Base-by-base conservation (phyloP, 2,113 vertebrate genomes). In the Progne subis region DNA sequence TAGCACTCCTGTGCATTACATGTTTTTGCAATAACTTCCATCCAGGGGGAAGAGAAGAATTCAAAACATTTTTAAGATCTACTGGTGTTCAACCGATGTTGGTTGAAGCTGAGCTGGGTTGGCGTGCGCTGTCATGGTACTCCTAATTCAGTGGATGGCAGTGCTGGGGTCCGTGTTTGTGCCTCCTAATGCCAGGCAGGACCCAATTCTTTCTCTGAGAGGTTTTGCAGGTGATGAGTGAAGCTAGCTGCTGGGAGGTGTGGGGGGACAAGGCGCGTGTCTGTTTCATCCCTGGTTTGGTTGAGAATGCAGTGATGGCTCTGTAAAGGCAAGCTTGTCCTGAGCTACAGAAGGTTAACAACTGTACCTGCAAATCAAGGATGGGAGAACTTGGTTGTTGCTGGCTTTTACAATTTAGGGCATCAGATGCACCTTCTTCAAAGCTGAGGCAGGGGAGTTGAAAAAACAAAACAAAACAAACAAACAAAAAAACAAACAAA, bases 231-330 rank as follows among this genome's bases (percentile, higher is more conserved):
- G 23, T 60, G 72, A 60, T 87, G 18, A 32, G 19, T 77, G 44
- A 84, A 80, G 6, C 18, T 23, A 64, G 7, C 4, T 46, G 11
- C 24, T 82, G 14, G n/a, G 14, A 59, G 21, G 14, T 11, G 14
- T 21, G 9, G 4, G 5, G 2, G 4, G 10, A 60, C 19, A n/a
- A 56, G 8, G 15, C 24, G 18, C 24, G 9, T 0, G 0, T n/a
- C 49, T 81, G 11, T 0, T 55, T 59, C 14, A 3, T 32, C 12
- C 68, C 47, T 75, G 17, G 7, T 82, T 91, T 64, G 32, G 3
- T 19, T 79, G 34, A 46, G 7, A 50, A 44, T 15, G 49, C 11
- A 43, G 1, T 57, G 17, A 20, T 43, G 34, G 23, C 24, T 77
- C 26, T 53, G 16, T 44, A 82, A 68, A 74, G 31, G 9, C 17